phyloP scores from a whole-genome alignment of 2,888 invertebrate genomes.

The Harmothoe impar region DNA sequence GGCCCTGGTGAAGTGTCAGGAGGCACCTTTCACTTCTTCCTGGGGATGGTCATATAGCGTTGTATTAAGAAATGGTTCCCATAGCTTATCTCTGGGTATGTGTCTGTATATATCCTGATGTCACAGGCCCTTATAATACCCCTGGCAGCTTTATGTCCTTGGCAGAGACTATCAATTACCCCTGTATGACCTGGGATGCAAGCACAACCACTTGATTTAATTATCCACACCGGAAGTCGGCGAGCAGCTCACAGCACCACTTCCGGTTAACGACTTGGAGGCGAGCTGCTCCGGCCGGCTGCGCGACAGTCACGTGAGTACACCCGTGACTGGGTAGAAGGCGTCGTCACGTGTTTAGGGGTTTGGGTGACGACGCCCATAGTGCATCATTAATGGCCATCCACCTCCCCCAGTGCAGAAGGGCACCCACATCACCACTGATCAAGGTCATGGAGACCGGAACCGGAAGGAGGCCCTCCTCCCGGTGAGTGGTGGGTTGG shows the following conservation, averaged over 20 bases:
- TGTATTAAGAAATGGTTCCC: no score
- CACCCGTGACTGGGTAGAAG: neutral
- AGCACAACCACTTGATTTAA: neutral
- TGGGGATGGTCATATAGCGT: no score
- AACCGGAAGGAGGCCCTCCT: neutral
- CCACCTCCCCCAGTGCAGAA: neutral
- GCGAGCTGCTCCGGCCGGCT: neutral
- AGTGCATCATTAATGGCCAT: neutral
- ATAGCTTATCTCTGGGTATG: no score
- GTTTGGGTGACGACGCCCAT: neutral
- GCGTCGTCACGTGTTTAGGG: neutral
- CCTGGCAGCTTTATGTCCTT: no score
- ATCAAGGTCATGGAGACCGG: neutral
- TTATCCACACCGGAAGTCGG: neutral
- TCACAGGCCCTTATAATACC: no score
- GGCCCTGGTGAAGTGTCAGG: no score
- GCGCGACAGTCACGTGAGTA: neutral
- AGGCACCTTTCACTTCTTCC: no score
- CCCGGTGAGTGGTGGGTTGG: no score
- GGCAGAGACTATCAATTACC: neutral
- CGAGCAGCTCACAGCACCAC: neutral
- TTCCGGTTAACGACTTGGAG: constrained; percentile 7
- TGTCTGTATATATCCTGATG: no score
- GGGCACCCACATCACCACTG: neutral
- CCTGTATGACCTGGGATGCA: neutral